Conservation (phyloP, 2,113 vertebrate species). For the Rostratula benghalensis region DNA sequence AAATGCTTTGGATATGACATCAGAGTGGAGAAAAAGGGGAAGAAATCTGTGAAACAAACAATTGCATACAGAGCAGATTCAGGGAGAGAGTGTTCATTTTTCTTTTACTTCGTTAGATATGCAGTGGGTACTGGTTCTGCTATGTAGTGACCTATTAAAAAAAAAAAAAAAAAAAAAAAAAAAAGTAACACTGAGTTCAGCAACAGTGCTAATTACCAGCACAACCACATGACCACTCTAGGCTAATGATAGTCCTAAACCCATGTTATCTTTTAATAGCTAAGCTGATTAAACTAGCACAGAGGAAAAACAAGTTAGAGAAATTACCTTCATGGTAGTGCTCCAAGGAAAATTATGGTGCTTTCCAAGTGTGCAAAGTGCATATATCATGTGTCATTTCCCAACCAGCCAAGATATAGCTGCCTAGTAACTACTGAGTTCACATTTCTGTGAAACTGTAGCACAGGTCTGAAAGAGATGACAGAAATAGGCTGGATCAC, state of each 20-base stretch:
- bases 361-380: background rate
- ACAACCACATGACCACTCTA: conserved; percentile 24
- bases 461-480: background rate
- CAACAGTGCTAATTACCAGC: conserved; percentile 19
- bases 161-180: background rate
- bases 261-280: conserved; percentile 48
- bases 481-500: background rate
- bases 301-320: conserved; percentile 30
- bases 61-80: background rate
- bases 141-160: conserved; percentile 3
- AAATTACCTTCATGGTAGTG: background rate
- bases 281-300: conserved; percentile 53
- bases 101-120: background rate
- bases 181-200: background rate
- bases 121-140: background rate
- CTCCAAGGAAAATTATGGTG: conserved; percentile 12
- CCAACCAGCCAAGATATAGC: background rate
- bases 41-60: background rate
- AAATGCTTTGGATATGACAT: background rate
- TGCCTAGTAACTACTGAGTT: background rate
- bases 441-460: background rate
- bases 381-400: background rate
- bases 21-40: background rate
- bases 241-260: conserved; percentile 45
- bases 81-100: background rate